Percentiles rank a stretch among this genome's conserved stretches.
Conservation (phyloP, 2,888 invertebrate species). For the Uropetala carovei region DNA sequence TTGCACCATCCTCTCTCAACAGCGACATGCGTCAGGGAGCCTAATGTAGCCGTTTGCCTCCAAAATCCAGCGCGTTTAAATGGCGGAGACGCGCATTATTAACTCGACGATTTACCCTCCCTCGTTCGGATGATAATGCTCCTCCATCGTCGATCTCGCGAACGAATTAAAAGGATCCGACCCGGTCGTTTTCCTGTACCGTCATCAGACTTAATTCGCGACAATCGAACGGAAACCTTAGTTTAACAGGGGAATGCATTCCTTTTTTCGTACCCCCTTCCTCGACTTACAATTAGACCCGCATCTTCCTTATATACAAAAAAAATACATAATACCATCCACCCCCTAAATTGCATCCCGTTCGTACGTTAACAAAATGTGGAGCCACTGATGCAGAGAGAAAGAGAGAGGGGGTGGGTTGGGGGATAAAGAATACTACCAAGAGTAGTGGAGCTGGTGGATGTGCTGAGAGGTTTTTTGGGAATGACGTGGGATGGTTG, state of each 20-base stretch:
- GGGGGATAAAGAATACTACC: constrained; percentile 7
- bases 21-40: too few relatives aligned
- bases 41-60: too few relatives aligned
- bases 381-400: neutral
- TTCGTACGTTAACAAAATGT: constrained; percentile 13
- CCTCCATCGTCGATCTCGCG: too few relatives aligned
- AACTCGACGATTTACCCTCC: too few relatives aligned
- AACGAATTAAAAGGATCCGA: neutral
- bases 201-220: constrained; percentile 23
- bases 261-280: neutral
- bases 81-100: too few relatives aligned
- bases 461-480: too few relatives aligned
- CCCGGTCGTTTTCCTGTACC: neutral
- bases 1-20: too few relatives aligned
- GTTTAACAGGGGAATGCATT: neutral
- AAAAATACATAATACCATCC: neutral
- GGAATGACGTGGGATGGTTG: neutral
- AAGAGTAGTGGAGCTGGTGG: neutral
- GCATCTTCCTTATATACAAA: neutral
- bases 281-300: neutral
- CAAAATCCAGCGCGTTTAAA: too few relatives aligned
- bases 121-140: too few relatives aligned
- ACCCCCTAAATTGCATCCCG: constrained; percentile 8
- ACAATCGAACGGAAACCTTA: neutral
- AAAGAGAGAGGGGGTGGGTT: neutral